Evolutionary conservation across 2,888 invertebrate species (phyloP).

Genomic region (Octodonta nipae): DNA sequence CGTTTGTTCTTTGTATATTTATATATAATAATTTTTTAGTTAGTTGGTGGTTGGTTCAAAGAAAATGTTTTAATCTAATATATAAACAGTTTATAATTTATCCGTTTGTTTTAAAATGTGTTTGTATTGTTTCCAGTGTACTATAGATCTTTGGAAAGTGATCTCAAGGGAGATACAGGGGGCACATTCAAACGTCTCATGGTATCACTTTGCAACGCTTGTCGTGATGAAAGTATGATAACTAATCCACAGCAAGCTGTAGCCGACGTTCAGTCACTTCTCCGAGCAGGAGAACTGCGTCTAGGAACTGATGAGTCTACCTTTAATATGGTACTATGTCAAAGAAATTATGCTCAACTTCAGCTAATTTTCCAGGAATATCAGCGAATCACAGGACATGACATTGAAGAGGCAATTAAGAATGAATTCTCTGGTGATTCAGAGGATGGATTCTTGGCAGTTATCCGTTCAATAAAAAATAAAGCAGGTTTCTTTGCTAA

Average conservation of each 20-base stretch:
- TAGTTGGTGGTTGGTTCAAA: too few species aligned
- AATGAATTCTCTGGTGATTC: constrained; percentile 74
- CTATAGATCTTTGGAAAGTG: constrained; percentile 30
- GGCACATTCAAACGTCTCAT: constrained; percentile 83
- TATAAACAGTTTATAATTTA: too few species aligned
- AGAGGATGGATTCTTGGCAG: constrained; percentile 66
- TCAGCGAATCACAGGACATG: constrained; percentile 40
- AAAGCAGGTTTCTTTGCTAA: constrained; percentile 75
- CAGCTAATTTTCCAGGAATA: constrained; percentile 33
- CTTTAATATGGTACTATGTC: constrained; percentile 73
- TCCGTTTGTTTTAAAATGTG: too few species aligned
- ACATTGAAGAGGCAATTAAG: constrained; percentile 65
- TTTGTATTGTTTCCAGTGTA: constrained; percentile 19
- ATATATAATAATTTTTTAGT: too few species aligned
- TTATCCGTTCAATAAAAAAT: constrained; percentile 67
- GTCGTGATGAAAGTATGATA: constrained; percentile 66
- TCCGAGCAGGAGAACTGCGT: constrained; percentile 54
- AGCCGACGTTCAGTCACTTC: constrained; percentile 66
- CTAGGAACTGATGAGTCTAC: constrained; percentile 76
- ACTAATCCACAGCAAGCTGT: constrained; percentile 59
- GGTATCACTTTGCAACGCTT: constrained; percentile 69
- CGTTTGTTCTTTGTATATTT: too few species aligned
- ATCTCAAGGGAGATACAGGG: constrained; percentile 75
- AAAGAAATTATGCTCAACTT: constrained; percentile 58
- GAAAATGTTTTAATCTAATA: too few species aligned